phyloP scores from a whole-genome alignment of 2,797 vertebrate genomes.

The Clarias laeviceps region DNA sequence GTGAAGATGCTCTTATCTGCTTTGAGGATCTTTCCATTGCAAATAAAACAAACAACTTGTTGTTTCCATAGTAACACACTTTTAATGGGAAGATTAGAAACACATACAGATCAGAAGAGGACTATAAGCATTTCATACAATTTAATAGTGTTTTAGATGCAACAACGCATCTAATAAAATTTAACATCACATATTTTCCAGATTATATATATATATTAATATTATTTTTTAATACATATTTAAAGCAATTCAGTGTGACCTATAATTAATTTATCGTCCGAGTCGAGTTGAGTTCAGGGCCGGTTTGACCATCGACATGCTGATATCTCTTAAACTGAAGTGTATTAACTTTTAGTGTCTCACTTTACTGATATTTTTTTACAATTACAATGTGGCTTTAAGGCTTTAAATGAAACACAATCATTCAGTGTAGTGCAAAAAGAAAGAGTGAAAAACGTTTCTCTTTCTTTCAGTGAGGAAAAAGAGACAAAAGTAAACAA shows the following conservation, averaged over 20 bases:
- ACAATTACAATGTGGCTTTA: constrained; percentile 36
- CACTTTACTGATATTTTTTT: constrained; percentile 7
- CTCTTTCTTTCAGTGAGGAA: constrained; percentile 32
- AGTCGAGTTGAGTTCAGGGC: not conserved
- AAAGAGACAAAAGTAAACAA: constrained; percentile 11
- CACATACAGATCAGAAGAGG: not conserved
- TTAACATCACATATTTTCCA: not conserved
- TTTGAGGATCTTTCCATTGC: constrained; percentile 55
- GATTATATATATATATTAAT: not conserved
- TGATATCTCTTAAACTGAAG: not conserved
- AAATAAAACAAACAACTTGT: constrained; percentile 7
- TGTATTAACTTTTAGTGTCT: constrained; percentile 13
- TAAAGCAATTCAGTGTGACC: constrained; percentile 6
- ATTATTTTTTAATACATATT: constrained; percentile 33
- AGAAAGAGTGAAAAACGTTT: not conserved
- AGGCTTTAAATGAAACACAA: constrained; percentile 14
- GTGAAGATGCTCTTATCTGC: constrained; percentile 46
- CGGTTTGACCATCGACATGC: not conserved
- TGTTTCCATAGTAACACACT: not conserved
- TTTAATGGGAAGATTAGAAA: constrained; percentile 22
- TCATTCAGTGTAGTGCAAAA: constrained; percentile 6
- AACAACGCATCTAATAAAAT: not conserved
- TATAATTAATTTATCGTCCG: constrained; percentile 28
- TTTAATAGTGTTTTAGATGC: not conserved
- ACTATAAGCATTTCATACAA: constrained; percentile 8